Evolutionary conservation across 92 coral and sea anemone species (phyloP).

Genomic region (Zoanthus solanderi): DNA sequence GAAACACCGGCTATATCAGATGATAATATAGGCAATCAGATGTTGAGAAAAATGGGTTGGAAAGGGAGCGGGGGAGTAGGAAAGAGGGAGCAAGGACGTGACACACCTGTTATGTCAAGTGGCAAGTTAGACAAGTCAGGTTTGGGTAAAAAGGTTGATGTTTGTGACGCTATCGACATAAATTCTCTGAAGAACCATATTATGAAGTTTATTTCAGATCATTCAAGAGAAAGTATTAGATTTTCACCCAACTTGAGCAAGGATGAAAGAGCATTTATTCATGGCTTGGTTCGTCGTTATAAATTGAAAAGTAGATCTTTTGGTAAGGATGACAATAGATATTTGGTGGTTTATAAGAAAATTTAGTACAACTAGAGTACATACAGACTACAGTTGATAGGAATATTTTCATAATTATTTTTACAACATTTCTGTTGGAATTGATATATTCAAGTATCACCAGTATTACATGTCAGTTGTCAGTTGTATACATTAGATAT

Average conservation of each 20-base stretch:
- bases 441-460: no score
- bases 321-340: constrained; percentile 81
- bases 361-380: no score
- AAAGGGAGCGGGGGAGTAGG: constrained; percentile 92
- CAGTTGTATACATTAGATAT: no score
- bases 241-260: constrained; percentile 83
- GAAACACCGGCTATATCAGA: constrained; percentile 83
- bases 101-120: constrained; percentile 83
- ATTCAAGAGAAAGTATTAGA: constrained; percentile 69
- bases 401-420: no score
- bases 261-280: constrained; percentile 88
- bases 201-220: constrained; percentile 70
- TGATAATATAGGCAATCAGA: constrained; percentile 86
- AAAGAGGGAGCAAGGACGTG: constrained; percentile 88
- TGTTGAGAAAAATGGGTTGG: constrained; percentile 98
- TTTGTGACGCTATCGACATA: constrained; percentile 55
- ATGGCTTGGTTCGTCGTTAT: constrained; percentile 70
- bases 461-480: no score
- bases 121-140: constrained; percentile 83
- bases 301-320: constrained; percentile 80
- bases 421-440: no score
- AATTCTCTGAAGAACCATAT: constrained; percentile 72
- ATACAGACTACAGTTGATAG: no score
- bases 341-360: constrained; percentile 80
- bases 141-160: constrained; percentile 59